Base-by-base conservation (phyloP, 1,140 invertebrate genomes). In the Zelostemma sp. region DNA sequence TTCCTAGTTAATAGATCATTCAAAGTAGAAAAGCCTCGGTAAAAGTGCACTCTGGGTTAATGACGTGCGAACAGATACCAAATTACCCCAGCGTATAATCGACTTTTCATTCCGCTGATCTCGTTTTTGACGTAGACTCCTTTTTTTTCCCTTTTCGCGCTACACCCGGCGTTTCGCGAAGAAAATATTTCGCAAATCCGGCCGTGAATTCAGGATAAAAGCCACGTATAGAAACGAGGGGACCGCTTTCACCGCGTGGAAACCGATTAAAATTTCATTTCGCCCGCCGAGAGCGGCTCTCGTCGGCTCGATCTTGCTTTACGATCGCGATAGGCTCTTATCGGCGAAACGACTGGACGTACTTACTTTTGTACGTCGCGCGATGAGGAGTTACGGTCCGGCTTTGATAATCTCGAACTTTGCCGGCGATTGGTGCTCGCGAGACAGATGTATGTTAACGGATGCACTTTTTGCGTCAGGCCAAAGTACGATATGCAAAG, bases 41-140 rank as follows among this genome's bases (percentile, higher is more conserved):
- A n/a, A n/a, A n/a, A n/a, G n/a, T n/a, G 54, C 41, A 12, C 75
- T 78, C 78, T 76, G 80, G 77, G 83, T 81, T 85, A 85, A 85
- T 85, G 84, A 84, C 79, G 84, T 80, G 84, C 82, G 80, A 85
- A 84, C 81, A 81, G 83, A 85, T 85, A 84, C 82, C 81, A 78
- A 79, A 83, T 83, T 80, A 81, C 77, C 80, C 73, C 73, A 74
- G 60, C 61, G 68, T 60, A 73, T 74, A 72, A 71, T 71, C 70
- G 63, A 55, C 64, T 62, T 58, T 64, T 68, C 74, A 8, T 28
- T 55, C 38, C 38, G 11, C 18, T 40, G 38, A 41, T 61, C 47
- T 12, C 56, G 56, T 69, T 66, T 62, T 56, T 8, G 21, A 25
- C 21, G 21, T 25, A 25, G 8, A 68, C 55, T 41, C 59, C 45